These are phyloP conservation scores for Cosmia pyralina DNA, from an alignment of 2,888 invertebrate genomes.

Conservation along the genomic window DNA sequence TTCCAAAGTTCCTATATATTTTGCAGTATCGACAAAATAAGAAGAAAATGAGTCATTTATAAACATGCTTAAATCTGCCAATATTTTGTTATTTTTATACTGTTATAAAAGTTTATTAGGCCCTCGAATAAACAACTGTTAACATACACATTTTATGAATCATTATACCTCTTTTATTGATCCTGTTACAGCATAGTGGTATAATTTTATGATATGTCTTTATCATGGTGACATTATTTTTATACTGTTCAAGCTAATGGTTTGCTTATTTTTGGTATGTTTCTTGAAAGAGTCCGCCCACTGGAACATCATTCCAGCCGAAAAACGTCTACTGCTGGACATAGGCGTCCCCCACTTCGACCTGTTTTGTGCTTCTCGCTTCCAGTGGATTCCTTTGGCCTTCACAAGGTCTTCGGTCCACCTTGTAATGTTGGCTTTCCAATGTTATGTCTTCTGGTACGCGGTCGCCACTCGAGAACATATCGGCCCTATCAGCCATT, in stretches of 20 bases:
- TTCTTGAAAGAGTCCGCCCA: neutral
- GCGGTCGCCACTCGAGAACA: no score
- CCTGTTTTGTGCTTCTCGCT: no score
- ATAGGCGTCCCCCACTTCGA: no score
- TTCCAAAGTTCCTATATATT: neutral
- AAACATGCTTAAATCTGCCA: neutral
- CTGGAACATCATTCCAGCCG: neutral
- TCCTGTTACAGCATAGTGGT: constrained; percentile 18
- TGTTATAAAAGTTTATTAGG: constrained; percentile 34
- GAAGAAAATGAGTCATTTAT: neutral
- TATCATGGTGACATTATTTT: constrained; percentile 37
- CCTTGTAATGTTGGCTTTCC: no score
- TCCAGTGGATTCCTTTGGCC: no score
- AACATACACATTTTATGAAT: constrained; percentile 42
- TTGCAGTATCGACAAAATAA: neutral
- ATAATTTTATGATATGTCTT: constrained; percentile 31
- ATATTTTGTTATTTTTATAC: constrained; percentile 4
- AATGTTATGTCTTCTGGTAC: no score
- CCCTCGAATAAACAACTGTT: constrained; percentile 15
- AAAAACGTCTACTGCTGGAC: no score
- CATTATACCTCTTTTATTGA: constrained; percentile 51
- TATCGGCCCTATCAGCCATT: no score
- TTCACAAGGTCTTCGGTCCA: no score
- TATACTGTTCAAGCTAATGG: constrained; percentile 50
- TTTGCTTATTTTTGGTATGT: neutral